These are phyloP conservation scores for Telmatherina bonti DNA, from an alignment of 2,797 vertebrate genomes.

Conservation along the genomic window DNA sequence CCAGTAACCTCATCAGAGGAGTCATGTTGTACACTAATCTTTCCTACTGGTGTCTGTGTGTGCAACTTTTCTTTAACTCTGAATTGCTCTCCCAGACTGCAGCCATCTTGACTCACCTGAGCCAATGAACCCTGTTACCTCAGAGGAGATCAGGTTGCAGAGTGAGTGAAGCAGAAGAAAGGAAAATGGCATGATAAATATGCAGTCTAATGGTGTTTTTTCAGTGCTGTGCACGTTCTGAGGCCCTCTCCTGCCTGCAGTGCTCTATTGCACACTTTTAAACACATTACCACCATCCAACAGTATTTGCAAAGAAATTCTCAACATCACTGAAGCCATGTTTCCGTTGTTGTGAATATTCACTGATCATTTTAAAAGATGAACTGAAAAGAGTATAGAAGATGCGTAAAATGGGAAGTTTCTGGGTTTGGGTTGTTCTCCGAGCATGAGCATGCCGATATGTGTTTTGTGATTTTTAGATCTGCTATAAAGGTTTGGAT, in stretches of 20 bases:
- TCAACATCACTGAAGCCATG: slow-evolving; percentile 24
- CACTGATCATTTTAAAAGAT: slow-evolving; percentile 12
- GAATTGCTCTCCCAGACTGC: slow-evolving; percentile 24
- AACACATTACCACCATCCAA: slow-evolving; percentile 35
- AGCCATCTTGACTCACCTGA: slow-evolving; percentile 62
- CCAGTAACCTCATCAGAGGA: slow-evolving; percentile 30
- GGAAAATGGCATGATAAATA: slow-evolving; percentile 13
- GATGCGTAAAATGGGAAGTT: slow-evolving; percentile 27
- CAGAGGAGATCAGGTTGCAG: slow-evolving; percentile 38
- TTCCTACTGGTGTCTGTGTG: slow-evolving; percentile 46
- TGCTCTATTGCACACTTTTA: slow-evolving; percentile 21
- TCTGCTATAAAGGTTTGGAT: slow-evolving; percentile 53
- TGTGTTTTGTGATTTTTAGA: slow-evolving; percentile 67
- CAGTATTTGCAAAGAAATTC: slow-evolving; percentile 50
- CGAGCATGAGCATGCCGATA: slow-evolving; percentile 70
- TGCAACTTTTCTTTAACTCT: background rate
- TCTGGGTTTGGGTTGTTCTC: slow-evolving; percentile 32
- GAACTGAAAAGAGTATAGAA: slow-evolving; percentile 19
- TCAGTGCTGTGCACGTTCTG: slow-evolving; percentile 6
- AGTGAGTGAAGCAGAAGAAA: slow-evolving; percentile 35
- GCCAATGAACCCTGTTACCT: slow-evolving; percentile 43
- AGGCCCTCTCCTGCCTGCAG: slow-evolving; percentile 29
- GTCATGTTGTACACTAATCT: slow-evolving; percentile 11
- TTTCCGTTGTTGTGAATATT: slow-evolving; percentile 42
- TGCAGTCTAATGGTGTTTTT: slow-evolving; percentile 15